Base-by-base conservation (phyloP, 2,888 invertebrate genomes). In the Geophilus truncorum region DNA sequence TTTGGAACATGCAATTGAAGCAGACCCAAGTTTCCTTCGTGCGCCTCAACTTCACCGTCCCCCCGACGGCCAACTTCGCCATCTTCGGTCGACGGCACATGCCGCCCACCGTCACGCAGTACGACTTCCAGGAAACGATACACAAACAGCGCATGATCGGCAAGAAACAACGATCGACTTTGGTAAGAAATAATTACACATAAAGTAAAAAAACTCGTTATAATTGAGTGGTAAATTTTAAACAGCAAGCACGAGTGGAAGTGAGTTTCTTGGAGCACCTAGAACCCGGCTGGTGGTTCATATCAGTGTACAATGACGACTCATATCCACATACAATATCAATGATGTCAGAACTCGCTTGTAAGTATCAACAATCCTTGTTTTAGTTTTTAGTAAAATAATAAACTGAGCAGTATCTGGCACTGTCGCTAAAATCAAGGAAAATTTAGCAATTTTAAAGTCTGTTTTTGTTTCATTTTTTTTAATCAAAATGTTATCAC, bases 1-100 rank as follows among this genome's bases (percentile, higher is more conserved):
- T 97, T 88, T 97, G 97, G 97, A 96, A 96, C 88, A 94, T 96
- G 92, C 96, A 96, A 88, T 97, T 98, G 88, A 95, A 94, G 89
- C 96, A 97, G 88, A 94, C 94, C 82, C 94, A 96, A 88, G 93
- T 96, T 80, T 93, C 95, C 77, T 96, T 96, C 88, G 94, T 98
- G 80, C 94, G 94, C 87, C 97, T 97, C 87, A 96, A 97, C 88
- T 95, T 97, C 88, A 93, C 93, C 88, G 95, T 96, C 86, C 94
- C 95, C 0, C 90, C 95, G 83, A 95, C 95, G 79, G 94, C 95
- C 70, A 95, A 94, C 84, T 94, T 98, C 87, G 98, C 97, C 62
- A 93, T 98, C 18, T 97, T 98, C 86, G 97, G 96, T 1, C 90
- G 98, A 84, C 91, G 96, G 84, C 97, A 97, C 86, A 95, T 96